Evolutionary conservation across 2,113 vertebrate genomes (phyloP).

Genomic region (Ovis canadensis): DNA sequence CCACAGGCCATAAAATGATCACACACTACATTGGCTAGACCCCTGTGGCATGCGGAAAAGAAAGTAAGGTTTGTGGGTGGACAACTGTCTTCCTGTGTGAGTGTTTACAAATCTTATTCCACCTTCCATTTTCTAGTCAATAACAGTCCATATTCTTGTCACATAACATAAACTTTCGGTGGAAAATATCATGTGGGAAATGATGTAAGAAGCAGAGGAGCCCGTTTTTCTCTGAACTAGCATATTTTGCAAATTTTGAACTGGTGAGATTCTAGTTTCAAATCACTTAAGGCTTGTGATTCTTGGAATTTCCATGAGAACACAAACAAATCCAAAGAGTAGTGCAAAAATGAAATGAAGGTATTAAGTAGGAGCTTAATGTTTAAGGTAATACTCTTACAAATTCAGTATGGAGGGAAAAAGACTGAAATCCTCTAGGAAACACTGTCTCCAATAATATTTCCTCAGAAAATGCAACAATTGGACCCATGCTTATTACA

Average conservation of each 20-base stretch:
- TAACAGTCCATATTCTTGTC: not conserved
- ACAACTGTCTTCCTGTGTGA: not conserved
- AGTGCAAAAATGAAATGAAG: not conserved
- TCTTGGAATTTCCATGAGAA: not conserved
- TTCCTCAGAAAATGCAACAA: not conserved
- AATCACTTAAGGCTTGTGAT: not conserved
- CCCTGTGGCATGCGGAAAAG: not conserved
- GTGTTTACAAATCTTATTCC: not conserved
- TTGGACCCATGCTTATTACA: not conserved
- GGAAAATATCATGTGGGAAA: not conserved
- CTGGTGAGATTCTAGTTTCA: conserved; percentile 10
- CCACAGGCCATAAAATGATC: not conserved
- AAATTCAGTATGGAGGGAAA: not conserved
- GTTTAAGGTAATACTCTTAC: conserved; percentile 16
- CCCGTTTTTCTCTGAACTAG: not conserved
- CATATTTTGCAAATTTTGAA: not conserved
- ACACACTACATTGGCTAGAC: not conserved
- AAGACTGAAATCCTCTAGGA: not conserved
- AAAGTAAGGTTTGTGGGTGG: not conserved
- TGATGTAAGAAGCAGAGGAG: not conserved
- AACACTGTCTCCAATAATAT: not conserved
- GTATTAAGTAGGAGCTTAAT: not conserved
- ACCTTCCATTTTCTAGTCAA: not conserved
- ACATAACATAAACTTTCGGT: not conserved
- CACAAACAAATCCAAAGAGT: not conserved